A percentile compares a stretch with the other conserved stretches of the same genome.
These are phyloP conservation scores for Acanthis flammea DNA, from an alignment of 2,797 vertebrate genomes.

Conservation along the genomic window DNA sequence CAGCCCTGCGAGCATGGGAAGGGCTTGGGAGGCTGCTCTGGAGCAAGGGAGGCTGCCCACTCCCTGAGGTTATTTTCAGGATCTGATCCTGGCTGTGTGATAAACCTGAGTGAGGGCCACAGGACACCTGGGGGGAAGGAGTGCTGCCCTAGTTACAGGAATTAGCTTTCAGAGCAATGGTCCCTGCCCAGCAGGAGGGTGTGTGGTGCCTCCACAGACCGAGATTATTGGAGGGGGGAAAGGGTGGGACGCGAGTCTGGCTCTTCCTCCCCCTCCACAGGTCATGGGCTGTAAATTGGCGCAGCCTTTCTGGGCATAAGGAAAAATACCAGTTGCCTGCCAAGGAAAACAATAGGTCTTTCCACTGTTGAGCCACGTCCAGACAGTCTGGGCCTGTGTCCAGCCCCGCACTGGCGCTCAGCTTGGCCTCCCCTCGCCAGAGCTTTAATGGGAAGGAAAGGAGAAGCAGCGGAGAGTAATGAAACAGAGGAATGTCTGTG, in stretches of 20 bases:
- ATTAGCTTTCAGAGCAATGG: not conserved
- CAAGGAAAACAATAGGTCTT: conserved; percentile 81
- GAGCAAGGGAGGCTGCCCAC: not conserved
- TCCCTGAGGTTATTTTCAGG: not conserved
- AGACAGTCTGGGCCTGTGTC: conserved; percentile 81
- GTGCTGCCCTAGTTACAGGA: not conserved
- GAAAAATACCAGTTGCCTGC: conserved; percentile 79
- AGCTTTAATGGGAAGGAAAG: conserved; percentile 62
- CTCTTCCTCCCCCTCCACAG: conserved; percentile 76
- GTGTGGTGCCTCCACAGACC: not conserved
- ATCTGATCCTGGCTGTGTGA: not conserved
- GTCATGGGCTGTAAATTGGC: conserved; percentile 64
- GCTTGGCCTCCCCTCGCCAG: conserved; percentile 56
- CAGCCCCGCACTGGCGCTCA: conserved; percentile 69
- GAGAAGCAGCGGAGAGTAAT: conserved; percentile 67
- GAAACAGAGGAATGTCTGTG: conserved; percentile 72
- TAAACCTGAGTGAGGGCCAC: not conserved
- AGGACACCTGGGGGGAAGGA: not conserved
- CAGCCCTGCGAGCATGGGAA: not conserved
- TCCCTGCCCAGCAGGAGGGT: not conserved
- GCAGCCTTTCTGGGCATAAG: conserved; percentile 68
- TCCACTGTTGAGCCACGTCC: conserved; percentile 81
- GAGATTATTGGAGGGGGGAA: conserved; percentile 72
- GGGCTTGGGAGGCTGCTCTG: not conserved
- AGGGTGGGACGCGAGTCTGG: conserved; percentile 65